Evolutionary conservation across 2,797 vertebrate species (phyloP).

Genomic region (Balearica regulorum): DNA sequence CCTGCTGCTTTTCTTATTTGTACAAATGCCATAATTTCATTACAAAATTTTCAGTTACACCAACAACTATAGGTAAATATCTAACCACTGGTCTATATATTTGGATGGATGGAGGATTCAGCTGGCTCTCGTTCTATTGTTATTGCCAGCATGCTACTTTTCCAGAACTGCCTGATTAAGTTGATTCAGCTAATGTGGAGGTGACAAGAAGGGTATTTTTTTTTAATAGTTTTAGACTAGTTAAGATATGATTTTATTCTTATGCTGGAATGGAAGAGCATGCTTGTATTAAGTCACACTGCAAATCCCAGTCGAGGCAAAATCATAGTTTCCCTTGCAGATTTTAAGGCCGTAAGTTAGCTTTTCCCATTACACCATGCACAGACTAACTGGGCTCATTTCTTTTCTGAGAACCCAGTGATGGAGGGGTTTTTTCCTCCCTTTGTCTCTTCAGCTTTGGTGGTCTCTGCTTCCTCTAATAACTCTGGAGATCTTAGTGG

Average conservation of each 20-base stretch:
- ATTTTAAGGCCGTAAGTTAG: background rate
- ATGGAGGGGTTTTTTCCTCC: background rate
- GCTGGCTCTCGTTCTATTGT: background rate
- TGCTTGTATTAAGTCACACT: background rate
- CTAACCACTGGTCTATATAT: background rate
- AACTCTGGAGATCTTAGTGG: background rate
- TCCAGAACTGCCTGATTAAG: background rate
- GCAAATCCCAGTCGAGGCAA: background rate
- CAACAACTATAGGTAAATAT: background rate
- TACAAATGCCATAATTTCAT: background rate
- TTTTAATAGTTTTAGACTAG: background rate
- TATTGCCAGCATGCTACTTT: background rate
- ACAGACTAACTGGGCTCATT: background rate
- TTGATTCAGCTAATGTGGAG: background rate
- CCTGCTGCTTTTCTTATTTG: background rate
- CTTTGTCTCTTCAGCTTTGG: background rate
- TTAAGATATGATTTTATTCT: background rate
- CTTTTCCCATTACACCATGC: background rate
- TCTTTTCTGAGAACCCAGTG: background rate
- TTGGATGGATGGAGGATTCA: background rate
- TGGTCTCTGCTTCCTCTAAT: background rate
- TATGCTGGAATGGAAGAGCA: background rate
- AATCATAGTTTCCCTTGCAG: background rate
- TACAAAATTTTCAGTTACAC: background rate
- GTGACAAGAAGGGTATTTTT: background rate